Evolutionary conservation across 2,797 vertebrate genomes (phyloP).

Genomic region (Mycteria americana): DNA sequence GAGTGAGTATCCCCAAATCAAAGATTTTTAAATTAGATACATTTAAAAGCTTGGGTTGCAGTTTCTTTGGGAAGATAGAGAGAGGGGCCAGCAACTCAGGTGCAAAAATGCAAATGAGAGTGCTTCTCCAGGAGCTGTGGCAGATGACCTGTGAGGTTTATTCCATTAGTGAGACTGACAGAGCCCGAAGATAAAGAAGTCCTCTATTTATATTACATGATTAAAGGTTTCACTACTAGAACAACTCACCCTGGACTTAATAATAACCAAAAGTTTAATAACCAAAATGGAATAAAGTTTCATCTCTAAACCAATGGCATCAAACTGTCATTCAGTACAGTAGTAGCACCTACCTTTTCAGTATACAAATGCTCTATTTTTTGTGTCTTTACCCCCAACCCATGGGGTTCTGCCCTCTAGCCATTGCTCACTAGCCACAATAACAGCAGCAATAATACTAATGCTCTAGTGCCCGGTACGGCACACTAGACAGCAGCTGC

Average conservation of each 20-base stretch:
- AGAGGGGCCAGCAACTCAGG: background rate
- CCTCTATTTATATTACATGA: background rate
- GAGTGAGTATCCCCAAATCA: background rate
- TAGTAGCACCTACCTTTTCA: background rate
- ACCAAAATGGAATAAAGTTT: background rate
- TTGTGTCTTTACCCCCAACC: accelerated
- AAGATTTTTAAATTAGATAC: background rate
- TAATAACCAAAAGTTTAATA: background rate
- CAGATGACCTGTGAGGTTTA: background rate
- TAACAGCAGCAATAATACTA: background rate
- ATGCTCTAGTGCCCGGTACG: background rate
- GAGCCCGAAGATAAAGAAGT: background rate
- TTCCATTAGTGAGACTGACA: background rate
- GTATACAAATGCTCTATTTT: accelerated
- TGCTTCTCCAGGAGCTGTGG: background rate
- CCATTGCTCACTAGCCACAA: background rate
- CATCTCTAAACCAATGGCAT: background rate
- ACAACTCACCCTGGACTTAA: background rate
- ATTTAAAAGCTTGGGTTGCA: background rate
- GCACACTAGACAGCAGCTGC: accelerated
- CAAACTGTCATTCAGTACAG: background rate
- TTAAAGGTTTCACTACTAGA: background rate
- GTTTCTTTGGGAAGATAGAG: background rate
- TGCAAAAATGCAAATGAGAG: background rate
- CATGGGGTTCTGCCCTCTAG: background rate